These are phyloP conservation scores for Heterotis niloticus DNA, from an alignment of 2,113 vertebrate genomes.

Conservation along the genomic window DNA sequence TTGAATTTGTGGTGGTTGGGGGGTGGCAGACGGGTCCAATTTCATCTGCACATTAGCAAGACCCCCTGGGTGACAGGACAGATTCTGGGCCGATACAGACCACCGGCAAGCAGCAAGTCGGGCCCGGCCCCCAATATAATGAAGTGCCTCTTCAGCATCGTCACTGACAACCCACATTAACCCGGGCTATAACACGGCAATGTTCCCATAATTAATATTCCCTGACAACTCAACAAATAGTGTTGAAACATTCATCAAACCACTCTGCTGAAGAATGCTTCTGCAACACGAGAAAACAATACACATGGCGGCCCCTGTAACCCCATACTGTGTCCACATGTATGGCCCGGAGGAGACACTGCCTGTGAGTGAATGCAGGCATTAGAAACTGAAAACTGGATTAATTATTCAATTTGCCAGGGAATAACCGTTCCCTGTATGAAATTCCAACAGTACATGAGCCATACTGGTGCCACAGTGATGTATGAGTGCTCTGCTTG, in stretches of 20 bases:
- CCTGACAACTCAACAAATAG: neutral
- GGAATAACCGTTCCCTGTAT: neutral
- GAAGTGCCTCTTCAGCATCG: neutral
- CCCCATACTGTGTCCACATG: neutral
- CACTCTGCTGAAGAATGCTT: neutral
- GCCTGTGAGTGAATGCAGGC: neutral
- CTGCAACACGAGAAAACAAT: neutral
- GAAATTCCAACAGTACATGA: neutral
- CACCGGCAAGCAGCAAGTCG: neutral
- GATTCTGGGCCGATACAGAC: neutral
- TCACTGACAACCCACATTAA: neutral
- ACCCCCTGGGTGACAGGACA: neutral
- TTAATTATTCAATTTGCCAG: neutral
- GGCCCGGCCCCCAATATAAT: neutral
- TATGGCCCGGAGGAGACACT: no score
- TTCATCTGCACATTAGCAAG: slow-evolving; percentile 6
- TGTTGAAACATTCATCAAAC: neutral
- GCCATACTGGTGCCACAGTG: neutral
- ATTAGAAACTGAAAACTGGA: neutral
- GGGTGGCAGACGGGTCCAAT: slow-evolving; percentile 6
- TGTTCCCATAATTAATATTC: slow-evolving; percentile 2
- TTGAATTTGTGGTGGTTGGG: neutral
- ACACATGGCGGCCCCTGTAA: neutral
- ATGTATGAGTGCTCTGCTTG: slow-evolving; percentile 5
- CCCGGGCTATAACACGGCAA: neutral